phyloP scores from a whole-genome alignment of 2,113 vertebrate species.

The Crotophaga sulcirostris region DNA sequence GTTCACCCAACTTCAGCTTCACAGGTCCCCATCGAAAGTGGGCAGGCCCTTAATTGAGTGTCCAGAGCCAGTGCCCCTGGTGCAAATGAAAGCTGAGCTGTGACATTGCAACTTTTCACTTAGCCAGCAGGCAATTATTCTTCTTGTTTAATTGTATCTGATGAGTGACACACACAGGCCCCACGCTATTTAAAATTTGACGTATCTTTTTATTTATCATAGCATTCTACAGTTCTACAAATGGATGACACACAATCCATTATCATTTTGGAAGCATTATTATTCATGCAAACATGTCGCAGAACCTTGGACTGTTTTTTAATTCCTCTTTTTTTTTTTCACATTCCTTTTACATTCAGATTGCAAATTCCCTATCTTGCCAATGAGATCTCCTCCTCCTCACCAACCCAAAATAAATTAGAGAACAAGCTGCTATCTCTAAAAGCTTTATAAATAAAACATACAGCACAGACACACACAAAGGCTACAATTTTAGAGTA shows the following conservation, averaged over 20 bases:
- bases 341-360: constrained; percentile 37
- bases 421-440: constrained; percentile 58
- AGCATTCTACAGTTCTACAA: constrained; percentile 44
- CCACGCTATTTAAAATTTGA: constrained; percentile 39
- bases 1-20: background rate
- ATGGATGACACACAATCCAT: constrained; percentile 51
- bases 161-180: constrained; percentile 20
- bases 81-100: background rate
- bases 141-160: constrained; percentile 48
- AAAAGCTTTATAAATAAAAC: constrained; percentile 70
- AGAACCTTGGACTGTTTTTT: constrained; percentile 5
- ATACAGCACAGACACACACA: constrained; percentile 24
- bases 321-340: background rate
- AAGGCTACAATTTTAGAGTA: constrained; percentile 49
- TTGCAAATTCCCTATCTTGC: constrained; percentile 50
- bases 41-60: background rate
- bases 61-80: background rate
- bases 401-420: constrained; percentile 61
- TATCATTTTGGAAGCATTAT: constrained; percentile 57
- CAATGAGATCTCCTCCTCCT: constrained; percentile 61
- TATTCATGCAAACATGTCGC: constrained; percentile 35
- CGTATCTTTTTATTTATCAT: constrained; percentile 39
- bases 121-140: constrained; percentile 24
- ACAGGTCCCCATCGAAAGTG: background rate
- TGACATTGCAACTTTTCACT: background rate